Base-by-base conservation (phyloP, 1,140 invertebrate species). In the Lepidurus couesii region DNA sequence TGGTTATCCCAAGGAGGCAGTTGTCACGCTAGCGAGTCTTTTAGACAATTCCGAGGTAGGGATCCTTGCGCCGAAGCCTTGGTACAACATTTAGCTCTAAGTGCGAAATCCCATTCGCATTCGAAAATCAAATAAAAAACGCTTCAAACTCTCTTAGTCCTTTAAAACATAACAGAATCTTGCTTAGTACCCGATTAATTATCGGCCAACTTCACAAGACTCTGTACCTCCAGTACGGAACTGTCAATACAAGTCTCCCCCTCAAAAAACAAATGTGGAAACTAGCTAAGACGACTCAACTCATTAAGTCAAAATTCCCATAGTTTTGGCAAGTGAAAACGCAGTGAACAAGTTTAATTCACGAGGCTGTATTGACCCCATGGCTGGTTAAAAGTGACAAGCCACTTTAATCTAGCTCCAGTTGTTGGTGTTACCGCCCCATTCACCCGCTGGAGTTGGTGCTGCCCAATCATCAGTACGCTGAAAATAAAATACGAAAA, bases 31-130 rank as follows among this genome's bases (percentile, higher is more conserved):
- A 90, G 87, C 81, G 93, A 97, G 88, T 88, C 95, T 7, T 98
- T 98, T 85, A 88, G 95, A 78, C 88, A 91, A 82, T 98, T 98
- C 85, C 87, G 94, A 82, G 96, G 96, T 2, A 88, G 96, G 53
- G 95, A 98, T 87, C 95, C 95, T 0, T 93, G 91, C 8, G 90
- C 91, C 0, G 90, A 94, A 83, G 93, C 94, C 1, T 85, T 96
- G n/a, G 83, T 96, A 0, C 16, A 43, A 10, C 44, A 77, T 45
- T 21, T 65, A 16, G 53, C 53, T 7, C 13, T 65, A 9, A 8
- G 16, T 21, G 16, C 53, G 16, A 65, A 65, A 21, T 21, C 13
- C 53, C 53, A 65, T 65, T 11, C 53, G 13, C 53, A 65, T 34
- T 1, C 53, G 7, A 65, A 13, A 13, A 65, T 16, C 16, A 65